These are phyloP conservation scores for Climacteris rufus DNA, from an alignment of 2,113 vertebrate genomes.

Conservation along the genomic window DNA sequence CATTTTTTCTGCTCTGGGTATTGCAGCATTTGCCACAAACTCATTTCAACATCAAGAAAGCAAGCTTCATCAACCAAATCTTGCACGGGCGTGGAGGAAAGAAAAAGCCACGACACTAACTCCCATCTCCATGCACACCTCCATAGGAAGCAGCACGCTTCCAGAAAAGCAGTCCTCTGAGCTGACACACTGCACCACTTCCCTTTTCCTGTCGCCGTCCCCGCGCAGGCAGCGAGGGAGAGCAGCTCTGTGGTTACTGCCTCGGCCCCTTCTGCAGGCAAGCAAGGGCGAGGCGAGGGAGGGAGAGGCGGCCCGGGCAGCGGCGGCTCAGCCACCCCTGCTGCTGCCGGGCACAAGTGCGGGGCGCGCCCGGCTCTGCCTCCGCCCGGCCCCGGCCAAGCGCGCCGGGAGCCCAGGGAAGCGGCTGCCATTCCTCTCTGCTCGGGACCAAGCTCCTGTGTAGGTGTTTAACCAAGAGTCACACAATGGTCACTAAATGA, in stretches of 20 bases:
- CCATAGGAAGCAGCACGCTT: background rate
- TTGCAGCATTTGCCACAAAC: background rate
- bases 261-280: background rate
- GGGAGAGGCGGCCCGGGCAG: background rate
- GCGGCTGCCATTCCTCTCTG: background rate
- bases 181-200: background rate
- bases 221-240: background rate
- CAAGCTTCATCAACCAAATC: background rate
- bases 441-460: background rate
- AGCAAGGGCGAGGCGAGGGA: background rate
- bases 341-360: background rate
- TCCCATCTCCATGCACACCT: background rate
- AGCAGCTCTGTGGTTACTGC: background rate
- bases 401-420: background rate
- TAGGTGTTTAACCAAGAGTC: background rate
- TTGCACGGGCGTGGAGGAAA: background rate
- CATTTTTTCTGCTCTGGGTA: background rate
- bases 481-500: background rate
- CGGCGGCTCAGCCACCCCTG: conserved; percentile 12
- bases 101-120: background rate
- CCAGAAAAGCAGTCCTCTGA: background rate
- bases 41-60: background rate
- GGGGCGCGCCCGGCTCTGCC: background rate
- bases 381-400: background rate
- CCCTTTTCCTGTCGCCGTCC: background rate